Evolutionary conservation across 2,113 vertebrate genomes (phyloP), one percentile per base, ranked within the genome.

Genomic region (Corvus hawaiiensis): DNA sequence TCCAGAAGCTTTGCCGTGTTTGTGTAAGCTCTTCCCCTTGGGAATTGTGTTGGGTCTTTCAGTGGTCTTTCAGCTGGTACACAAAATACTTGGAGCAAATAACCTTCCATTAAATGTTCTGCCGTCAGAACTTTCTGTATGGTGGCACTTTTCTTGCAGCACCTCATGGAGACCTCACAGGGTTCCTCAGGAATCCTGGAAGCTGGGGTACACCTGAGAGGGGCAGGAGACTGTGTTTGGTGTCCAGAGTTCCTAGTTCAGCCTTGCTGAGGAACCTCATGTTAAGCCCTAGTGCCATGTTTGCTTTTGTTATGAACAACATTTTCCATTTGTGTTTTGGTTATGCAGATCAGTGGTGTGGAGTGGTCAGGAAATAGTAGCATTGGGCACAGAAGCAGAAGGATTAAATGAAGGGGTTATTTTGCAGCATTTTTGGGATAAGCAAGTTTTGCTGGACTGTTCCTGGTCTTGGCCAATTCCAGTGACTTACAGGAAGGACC

Each of bases 271-370:
- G 67, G 52, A 81, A 8, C 81, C 15, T 77, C 17, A 0, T 2
- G 5, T 37, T 21, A 21, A 73, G 5, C 59, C 22, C 9, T 10
- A 10, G 10, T 64, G 10, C 28, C 26, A 12, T 5, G 16, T 68
- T 8, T 13, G 3, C 48, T 61, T 72, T 43, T 51, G n/a, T 7
- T 26, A 1, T 0, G 5, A 27, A 3, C 32, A 32, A 0, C 1
- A 0, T 56, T 66, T 78, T 52, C 52, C 23, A 3, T 43, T 30
- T 62, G 26, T 43, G 1, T 46, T 87, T 55, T 64, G 61, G 46
- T 12, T 51, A 2, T 24, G 41, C 62, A 30, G 44, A 22, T 46
- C 4, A 27, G 35, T 6, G 11, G 33, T 20, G 41, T 13, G 54
- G 66, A 37, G 78, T 2, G 6, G 59, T 76, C 67, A n/a, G 73